A percentile compares a stretch with the other conserved stretches of the same genome.
These are phyloP conservation scores for Diaphora mendica DNA, from an alignment of 2,888 invertebrate species.

Conservation along the genomic window DNA sequence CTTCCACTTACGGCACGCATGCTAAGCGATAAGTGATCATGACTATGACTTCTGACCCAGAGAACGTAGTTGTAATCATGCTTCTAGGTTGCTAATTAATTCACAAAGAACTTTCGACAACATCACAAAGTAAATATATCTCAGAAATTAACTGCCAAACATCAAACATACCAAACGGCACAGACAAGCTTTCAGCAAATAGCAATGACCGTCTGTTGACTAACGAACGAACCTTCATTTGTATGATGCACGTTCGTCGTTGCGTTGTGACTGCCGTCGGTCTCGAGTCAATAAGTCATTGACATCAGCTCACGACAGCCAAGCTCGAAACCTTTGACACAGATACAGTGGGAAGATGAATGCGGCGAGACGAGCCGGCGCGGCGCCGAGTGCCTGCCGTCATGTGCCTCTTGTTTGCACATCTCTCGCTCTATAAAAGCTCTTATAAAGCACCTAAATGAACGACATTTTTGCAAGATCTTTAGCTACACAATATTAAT, in stretches of 20 bases:
- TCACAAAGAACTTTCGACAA: no score
- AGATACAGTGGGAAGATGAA: slow-evolving; percentile 1
- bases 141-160: no score
- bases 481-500: slow-evolving; percentile 1
- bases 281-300: background rate
- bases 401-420: slow-evolving; percentile 36
- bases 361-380: slow-evolving; percentile 2
- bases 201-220: background rate
- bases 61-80: no score
- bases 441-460: slow-evolving; percentile 24
- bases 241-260: background rate
- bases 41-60: no score
- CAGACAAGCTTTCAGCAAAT: background rate
- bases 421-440: slow-evolving; percentile 32
- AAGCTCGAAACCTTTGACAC: slow-evolving; percentile 14
- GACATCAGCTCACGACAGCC: background rate
- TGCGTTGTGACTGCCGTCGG: background rate
- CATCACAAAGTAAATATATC: no score
- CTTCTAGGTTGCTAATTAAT: no score
- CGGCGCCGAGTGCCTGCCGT: background rate
- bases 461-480: slow-evolving; percentile 23
- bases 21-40: no score
- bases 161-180: background rate
- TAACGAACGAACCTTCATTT: background rate
- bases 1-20: no score